These are phyloP conservation scores for Zeugodacus cucurbitae DNA, from an alignment of 1,140 invertebrate genomes.

Conservation along the genomic window DNA sequence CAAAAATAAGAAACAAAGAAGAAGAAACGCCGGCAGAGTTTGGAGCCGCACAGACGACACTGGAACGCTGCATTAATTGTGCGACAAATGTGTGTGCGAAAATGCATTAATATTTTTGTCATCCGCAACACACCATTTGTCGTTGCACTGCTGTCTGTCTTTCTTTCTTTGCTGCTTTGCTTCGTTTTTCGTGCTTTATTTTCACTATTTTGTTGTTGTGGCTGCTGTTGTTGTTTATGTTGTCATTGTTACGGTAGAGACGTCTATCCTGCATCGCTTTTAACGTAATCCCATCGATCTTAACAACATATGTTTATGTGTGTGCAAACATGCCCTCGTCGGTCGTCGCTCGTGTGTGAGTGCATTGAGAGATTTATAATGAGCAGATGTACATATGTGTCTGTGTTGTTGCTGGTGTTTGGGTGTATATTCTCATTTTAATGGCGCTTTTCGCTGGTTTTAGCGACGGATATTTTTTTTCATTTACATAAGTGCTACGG, in stretches of 20 bases:
- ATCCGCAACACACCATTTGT: slow-evolving; percentile 37
- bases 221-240: slow-evolving; percentile 8
- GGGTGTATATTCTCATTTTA: not conserved
- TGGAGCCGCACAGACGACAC: slow-evolving; percentile 6
- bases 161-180: not conserved
- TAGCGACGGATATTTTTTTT: not conserved
- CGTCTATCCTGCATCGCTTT: slow-evolving; percentile 16
- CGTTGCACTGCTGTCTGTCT: not conserved
- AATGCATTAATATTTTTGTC: slow-evolving; percentile 39
- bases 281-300: not conserved
- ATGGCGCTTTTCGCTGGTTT: not conserved
- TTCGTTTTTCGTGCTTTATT: not conserved
- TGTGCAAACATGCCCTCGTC: not conserved
- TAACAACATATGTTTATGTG: slow-evolving; percentile 25
- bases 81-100: slow-evolving; percentile 35
- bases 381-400: not conserved
- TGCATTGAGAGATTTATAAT: not conserved
- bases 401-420: not conserved
- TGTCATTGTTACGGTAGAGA: not conserved
- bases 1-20: not conserved
- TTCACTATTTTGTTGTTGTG: not conserved
- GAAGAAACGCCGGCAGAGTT: not conserved
- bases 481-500: slow-evolving; percentile 35
- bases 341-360: not conserved
- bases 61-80: slow-evolving; percentile 18